Evolutionary conservation across 2,113 vertebrate genomes (phyloP), one percentile per base, ranked within the genome.

Genomic region (Cheilinus undulatus): DNA sequence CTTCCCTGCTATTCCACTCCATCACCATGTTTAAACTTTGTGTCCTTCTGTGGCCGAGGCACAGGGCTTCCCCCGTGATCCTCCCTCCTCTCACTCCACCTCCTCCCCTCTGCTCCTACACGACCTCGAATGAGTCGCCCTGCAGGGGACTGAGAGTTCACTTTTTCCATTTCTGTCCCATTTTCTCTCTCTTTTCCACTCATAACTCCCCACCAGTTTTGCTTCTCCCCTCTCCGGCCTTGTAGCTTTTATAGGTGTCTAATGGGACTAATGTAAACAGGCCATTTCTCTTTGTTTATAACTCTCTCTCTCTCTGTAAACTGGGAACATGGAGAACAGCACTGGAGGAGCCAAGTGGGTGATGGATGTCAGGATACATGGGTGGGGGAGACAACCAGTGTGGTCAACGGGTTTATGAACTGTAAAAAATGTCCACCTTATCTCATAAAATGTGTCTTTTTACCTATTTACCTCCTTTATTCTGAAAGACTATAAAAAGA

Each of bases 1-100:
- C 59, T 27, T 36, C 30, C 69, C 59, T 86, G 91, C 82, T 91
- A 93, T 94, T 93, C 63, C 60, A 80, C 69, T 90, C 80, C 86
- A 88, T 91, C 89, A 79, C 73, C 74, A 15, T 84, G 88, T 92
- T 88, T 89, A 86, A 84, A 86, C 74, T 76, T 53, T 71, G 74
- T 81, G 85, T 88, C 70, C 60, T 76, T 80, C 61, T 78, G 79
- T 10, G 76, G 81, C 50, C 26, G 60, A 75, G 68, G 74, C 68
- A 36, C 72, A 82, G 86, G 89, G 81, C 80, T 89, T 88, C 76
- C 81, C 80, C 81, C 75, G 36, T 40, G 61, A 69, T 49, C 73
- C 66, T 82, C 82, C 49, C 74, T 56, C 52, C 13, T 54, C 45
- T 50, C 5, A 11, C 62, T 46, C 50, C 51, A 60, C 32, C 13